Base-by-base conservation (phyloP, 2,888 invertebrate species). In the Steromphala cineraria region DNA sequence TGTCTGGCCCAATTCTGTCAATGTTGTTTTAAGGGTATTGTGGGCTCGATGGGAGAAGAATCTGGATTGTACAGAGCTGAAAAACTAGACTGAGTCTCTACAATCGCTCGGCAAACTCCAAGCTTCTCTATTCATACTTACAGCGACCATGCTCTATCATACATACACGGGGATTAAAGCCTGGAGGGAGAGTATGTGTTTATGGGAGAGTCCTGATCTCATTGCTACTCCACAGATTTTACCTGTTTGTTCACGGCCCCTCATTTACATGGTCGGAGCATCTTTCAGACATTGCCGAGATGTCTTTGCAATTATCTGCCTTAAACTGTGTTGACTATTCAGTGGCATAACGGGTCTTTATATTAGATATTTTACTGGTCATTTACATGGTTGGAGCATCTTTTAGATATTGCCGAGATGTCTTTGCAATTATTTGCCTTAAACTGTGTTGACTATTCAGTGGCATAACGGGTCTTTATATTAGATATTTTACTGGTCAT, bases 1-100 rank as follows among this genome's bases (percentile, higher is more conserved):
- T 71, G 71, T 19, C 71, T 71, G 71, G 19, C 71, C 71, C 40
- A 71, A 40, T 71, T 71, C 71, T 71, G 71, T 71, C 71, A 71
- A 40, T 71, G 71, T 40, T 71, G 71, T 71, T 36, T 71, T 40
- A 46, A 10, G 31, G 71, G 36, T 71, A 71, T 71, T 71, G 71
- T 71, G 31, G 71, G 36, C 36, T 40, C 36, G 36, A 15, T 31
- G 71, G 40, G 71, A 71, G 71, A 71, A 36, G 71, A 71, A 40
- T 36, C 71, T 36, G 36, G 19, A 71, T 71, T 71, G 71, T 40
- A 36, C 31, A 71, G 71, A 71, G 40, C 24, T 71, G 71, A 40
- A 71, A 71, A 71, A 40, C 71, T 71, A 36, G 31, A 19, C 71
- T 13, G 10, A 17, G 19, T 13, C 46, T 8, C 46, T 46, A 46